phyloP scores from a whole-genome alignment of 2,113 vertebrate species.

The Tenrec ecaudatus region DNA sequence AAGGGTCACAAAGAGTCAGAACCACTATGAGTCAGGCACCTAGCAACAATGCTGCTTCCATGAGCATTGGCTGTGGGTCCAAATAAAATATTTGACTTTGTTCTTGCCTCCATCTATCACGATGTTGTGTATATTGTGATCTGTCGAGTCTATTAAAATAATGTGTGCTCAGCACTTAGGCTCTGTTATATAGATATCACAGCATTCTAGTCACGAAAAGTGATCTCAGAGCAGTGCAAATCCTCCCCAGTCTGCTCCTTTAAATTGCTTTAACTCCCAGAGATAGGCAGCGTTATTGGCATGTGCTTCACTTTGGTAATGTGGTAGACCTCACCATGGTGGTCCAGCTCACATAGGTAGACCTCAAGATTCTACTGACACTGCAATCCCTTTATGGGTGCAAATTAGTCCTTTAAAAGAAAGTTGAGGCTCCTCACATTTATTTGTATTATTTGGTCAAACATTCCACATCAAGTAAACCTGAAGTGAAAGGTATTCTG shows the following conservation, averaged over 20 bases:
- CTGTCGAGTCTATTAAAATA: neutral
- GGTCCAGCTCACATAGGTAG: neutral
- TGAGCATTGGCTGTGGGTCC: too few species aligned
- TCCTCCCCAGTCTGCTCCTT: neutral
- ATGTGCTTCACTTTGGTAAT: neutral
- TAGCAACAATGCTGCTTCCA: too few species aligned
- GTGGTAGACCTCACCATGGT: too few species aligned
- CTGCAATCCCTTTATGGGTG: too few species aligned
- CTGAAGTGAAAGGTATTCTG: neutral
- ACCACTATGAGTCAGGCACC: too few species aligned
- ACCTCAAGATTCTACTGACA: neutral
- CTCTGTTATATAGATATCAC: neutral
- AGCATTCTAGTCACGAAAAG: neutral
- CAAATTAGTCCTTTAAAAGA: neutral
- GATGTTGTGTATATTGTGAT: neutral
- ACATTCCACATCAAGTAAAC: neutral
- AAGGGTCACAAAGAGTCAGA: too few species aligned
- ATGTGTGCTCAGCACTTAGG: neutral
- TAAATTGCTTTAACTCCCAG: neutral
- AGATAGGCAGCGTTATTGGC: neutral
- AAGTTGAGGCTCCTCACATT: neutral
- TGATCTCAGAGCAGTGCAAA: neutral
- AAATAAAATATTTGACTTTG: too few species aligned
- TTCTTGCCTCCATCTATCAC: too few species aligned
- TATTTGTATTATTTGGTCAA: neutral